Percentiles rank a stretch among this genome's conserved stretches.
Evolutionary conservation across 2,113 vertebrate genomes (phyloP).

Genomic region (Psettodes erumei): DNA sequence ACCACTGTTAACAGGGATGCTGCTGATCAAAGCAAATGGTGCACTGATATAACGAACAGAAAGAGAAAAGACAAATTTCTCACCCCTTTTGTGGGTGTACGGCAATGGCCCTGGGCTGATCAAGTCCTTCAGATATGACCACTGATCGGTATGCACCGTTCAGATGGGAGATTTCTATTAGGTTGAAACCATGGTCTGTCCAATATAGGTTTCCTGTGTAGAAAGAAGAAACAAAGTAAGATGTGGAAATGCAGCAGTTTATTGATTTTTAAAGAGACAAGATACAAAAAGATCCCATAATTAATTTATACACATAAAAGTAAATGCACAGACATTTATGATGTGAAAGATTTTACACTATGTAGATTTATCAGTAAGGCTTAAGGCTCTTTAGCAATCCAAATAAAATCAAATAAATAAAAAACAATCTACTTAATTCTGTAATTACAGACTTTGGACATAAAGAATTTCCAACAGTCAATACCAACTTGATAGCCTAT

Average conservation of each 20-base stretch:
- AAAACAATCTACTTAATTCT: neutral
- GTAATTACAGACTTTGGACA: neutral
- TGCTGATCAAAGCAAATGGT: neutral
- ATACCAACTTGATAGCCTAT: slow-evolving; percentile 16
- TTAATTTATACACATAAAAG: neutral
- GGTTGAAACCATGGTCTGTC: slow-evolving; percentile 97
- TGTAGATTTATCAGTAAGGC: too few species aligned
- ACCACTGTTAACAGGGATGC: neutral
- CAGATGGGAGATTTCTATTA: slow-evolving; percentile 95
- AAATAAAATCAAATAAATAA: neutral
- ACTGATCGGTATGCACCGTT: slow-evolving; percentile 95
- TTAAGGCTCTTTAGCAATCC: neutral
- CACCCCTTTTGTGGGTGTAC: slow-evolving; percentile 94
- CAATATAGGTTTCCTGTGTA: slow-evolving; percentile 95
- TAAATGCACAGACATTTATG: neutral
- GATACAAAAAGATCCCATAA: neutral
- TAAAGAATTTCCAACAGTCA: slow-evolving; percentile 16
- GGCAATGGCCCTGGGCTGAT: slow-evolving; percentile 94
- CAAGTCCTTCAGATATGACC: slow-evolving; percentile 93
- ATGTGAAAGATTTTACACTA: too few species aligned
- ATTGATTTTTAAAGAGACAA: neutral
- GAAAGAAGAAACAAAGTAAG: slow-evolving; percentile 13
- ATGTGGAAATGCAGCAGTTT: neutral
- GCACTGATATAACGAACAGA: neutral
- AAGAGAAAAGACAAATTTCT: neutral